Conservation (phyloP, 2,888 invertebrate species). For the Automeris io region DNA sequence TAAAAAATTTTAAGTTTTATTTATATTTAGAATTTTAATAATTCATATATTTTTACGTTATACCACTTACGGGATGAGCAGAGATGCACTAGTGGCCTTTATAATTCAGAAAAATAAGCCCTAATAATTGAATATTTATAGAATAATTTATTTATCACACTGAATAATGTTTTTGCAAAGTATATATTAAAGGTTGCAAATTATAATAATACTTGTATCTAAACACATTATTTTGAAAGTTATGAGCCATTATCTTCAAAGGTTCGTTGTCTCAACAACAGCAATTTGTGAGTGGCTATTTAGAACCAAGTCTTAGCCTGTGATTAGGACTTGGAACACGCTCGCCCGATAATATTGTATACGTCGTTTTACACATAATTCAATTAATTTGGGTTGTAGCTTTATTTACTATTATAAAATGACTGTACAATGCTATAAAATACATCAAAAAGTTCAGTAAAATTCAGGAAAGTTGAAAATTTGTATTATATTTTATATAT, state of each 20-base stretch:
- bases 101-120: too few species aligned
- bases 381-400: slow-evolving; percentile 12
- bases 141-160: not conserved
- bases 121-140: too few species aligned
- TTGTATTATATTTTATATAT: too few species aligned
- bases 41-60: too few species aligned
- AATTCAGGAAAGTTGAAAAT: too few species aligned
- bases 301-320: slow-evolving; percentile 24
- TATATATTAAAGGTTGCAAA: not conserved
- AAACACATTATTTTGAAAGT: not conserved
- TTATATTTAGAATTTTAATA: too few species aligned
- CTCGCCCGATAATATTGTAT: slow-evolving; percentile 28
- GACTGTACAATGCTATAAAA: too few species aligned
- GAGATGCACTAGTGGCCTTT: too few species aligned
- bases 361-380: slow-evolving; percentile 14
- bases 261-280: slow-evolving; percentile 29
- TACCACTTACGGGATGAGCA: too few species aligned
- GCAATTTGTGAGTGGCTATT: slow-evolving; percentile 42
- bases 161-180: not conserved
- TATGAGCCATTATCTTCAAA: slow-evolving; percentile 11
- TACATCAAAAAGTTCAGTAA: too few species aligned
- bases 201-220: not conserved
- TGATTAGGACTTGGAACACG: slow-evolving; percentile 39
- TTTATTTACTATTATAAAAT: too few species aligned
- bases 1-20: too few species aligned